Conservation (phyloP, 2,113 vertebrate genomes). For the Actenoides hombroni region DNA sequence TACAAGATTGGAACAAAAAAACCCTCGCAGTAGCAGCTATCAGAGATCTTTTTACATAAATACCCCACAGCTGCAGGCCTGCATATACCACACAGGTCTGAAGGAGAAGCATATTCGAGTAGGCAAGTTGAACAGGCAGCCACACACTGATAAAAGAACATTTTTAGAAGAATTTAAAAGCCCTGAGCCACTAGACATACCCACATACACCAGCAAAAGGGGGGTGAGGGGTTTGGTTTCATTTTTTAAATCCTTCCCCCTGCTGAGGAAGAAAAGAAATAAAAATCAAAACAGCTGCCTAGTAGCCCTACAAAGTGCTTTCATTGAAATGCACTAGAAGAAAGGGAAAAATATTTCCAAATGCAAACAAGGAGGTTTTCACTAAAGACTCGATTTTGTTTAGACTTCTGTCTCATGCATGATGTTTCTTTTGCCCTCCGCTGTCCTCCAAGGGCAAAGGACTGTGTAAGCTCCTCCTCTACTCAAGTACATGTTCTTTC, state of each 20-base stretch:
- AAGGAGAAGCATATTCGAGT: neutral
- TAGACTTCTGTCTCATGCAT: neutral
- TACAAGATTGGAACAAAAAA: neutral
- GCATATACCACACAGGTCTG: neutral
- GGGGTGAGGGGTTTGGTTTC: accelerated
- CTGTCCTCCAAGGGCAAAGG: neutral
- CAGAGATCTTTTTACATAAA: neutral
- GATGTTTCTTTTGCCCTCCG: neutral
- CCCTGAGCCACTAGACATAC: neutral
- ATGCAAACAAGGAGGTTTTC: neutral
- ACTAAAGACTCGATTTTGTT: neutral
- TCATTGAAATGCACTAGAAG: neutral
- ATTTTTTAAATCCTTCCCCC: neutral
- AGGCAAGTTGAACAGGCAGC: neutral
- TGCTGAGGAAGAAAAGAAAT: neutral
- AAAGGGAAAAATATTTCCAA: neutral
- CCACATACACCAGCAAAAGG: neutral
- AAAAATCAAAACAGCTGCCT: neutral
- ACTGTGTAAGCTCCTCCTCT: neutral
- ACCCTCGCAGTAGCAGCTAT: neutral
- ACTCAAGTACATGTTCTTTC: neutral
- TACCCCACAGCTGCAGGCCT: neutral
- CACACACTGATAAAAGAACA: neutral
- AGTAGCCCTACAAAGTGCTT: neutral
- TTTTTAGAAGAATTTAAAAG: neutral